Percentiles rank a stretch among this genome's conserved stretches.
Conservation (phyloP, 2,888 invertebrate species). For the Congeria kusceri region DNA sequence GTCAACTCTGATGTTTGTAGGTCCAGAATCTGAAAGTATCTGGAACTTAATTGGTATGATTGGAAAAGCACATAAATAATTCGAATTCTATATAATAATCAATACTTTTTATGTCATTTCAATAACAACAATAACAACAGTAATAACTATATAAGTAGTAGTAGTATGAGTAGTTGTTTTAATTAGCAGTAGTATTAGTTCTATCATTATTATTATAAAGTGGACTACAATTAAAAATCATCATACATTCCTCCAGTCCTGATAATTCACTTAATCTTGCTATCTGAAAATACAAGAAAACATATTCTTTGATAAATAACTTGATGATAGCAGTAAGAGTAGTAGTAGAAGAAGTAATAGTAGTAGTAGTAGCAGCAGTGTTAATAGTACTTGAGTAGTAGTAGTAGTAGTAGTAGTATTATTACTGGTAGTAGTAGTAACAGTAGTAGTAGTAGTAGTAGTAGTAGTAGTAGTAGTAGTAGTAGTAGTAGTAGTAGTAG, state of each 20-base stretch:
- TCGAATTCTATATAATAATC: not conserved
- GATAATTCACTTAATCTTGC: conserved; percentile 1
- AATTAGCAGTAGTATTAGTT: no score
- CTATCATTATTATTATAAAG: not conserved
- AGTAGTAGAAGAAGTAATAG: no score
- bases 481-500: conserved; percentile 3
- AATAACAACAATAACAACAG: not conserved
- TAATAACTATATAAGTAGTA: not conserved
- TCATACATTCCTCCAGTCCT: conserved; percentile 28
- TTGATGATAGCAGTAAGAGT: not conserved
- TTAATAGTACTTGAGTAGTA: no score
- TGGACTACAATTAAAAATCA: not conserved
- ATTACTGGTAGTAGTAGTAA: not conserved
- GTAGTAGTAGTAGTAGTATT: no score
- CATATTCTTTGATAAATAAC: not conserved
- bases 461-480: not conserved
- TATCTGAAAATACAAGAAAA: conserved; percentile 5
- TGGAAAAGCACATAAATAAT: no score
- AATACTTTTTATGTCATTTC: not conserved
- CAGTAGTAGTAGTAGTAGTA: conserved; percentile 11
- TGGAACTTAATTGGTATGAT: no score
- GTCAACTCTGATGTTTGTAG: conserved; percentile 48
- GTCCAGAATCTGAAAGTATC: conserved; percentile 51
- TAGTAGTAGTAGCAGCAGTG: no score
- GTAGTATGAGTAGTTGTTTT: not conserved